Percentiles rank a stretch among this genome's conserved stretches.
phyloP scores from a whole-genome alignment of 2,797 vertebrate genomes.

The Danionella dracula region DNA sequence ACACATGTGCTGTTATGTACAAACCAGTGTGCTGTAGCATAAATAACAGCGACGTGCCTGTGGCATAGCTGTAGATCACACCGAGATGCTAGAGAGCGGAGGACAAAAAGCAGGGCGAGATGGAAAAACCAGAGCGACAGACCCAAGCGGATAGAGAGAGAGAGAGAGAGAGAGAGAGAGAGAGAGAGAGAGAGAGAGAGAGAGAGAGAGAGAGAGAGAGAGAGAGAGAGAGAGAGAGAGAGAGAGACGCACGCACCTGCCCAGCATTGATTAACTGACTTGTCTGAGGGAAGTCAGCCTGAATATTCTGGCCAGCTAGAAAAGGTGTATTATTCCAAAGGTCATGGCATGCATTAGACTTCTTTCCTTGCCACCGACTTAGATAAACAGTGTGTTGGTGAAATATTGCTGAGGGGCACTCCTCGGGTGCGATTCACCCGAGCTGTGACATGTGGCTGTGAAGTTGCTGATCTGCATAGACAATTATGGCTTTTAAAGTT shows the following conservation, averaged over 20 bases:
- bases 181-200: too few species aligned
- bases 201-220: too few species aligned
- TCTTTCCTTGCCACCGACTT: constrained; percentile 43
- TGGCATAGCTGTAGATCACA: constrained; percentile 68
- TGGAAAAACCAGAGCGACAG: constrained; percentile 18
- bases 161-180: too few species aligned
- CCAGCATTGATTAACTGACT: constrained; percentile 70
- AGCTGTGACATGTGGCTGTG: neutral
- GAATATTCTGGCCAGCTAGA: constrained; percentile 68
- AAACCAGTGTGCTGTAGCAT: constrained; percentile 55
- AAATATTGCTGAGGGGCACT: constrained; percentile 2
- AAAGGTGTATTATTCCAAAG: constrained; percentile 75
- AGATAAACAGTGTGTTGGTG: constrained; percentile 56
- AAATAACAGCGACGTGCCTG: constrained; percentile 57
- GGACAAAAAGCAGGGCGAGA: constrained; percentile 56
- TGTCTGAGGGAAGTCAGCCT: constrained; percentile 58
- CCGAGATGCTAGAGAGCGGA: constrained; percentile 58
- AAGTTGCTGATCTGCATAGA: neutral
- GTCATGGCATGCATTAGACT: constrained; percentile 67
- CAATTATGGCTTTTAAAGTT: neutral
- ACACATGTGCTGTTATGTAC: constrained; percentile 54
- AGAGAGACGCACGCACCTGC: constrained; percentile 54
- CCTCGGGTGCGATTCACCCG: constrained; percentile 3
- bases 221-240: too few species aligned
- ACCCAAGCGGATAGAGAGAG: constrained; percentile 25